These are phyloP conservation scores for Xenentodon cancila DNA, from an alignment of 2,797 vertebrate species.

Conservation along the genomic window DNA sequence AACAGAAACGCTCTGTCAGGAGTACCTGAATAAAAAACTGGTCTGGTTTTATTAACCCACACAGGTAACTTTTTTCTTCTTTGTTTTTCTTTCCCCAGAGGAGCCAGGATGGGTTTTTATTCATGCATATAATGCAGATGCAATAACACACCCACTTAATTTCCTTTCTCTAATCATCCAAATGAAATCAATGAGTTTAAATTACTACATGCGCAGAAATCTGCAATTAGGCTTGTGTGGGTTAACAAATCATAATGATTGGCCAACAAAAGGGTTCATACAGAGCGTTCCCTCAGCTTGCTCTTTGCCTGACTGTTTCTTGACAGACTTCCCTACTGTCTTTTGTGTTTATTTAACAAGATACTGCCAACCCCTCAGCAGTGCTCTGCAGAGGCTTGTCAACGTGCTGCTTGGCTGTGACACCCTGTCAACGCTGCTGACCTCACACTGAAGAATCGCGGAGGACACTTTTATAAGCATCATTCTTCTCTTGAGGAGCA, in stretches of 20 bases:
- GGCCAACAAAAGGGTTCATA: slow-evolving; percentile 24
- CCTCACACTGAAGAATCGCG: neutral
- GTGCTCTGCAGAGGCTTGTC: no score
- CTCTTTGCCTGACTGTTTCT: slow-evolving; percentile 16
- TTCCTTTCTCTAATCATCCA: slow-evolving; percentile 4
- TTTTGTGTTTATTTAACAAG: slow-evolving; percentile 51
- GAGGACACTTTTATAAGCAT: neutral
- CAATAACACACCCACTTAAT: neutral
- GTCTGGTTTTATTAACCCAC: no score
- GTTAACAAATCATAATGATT: slow-evolving; percentile 9
- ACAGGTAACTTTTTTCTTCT: no score
- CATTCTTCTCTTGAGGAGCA: neutral
- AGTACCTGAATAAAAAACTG: no score
- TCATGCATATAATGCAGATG: neutral
- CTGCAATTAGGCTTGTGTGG: slow-evolving; percentile 16
- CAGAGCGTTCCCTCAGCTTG: slow-evolving; percentile 29
- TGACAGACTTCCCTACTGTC: slow-evolving; percentile 31
- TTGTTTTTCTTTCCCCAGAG: neutral
- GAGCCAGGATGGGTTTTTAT: slow-evolving; percentile 1
- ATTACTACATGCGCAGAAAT: slow-evolving; percentile 25
- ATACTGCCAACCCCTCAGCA: neutral
- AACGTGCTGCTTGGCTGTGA: neutral
- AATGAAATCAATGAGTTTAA: slow-evolving; percentile 12
- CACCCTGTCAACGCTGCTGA: slow-evolving; percentile 2
- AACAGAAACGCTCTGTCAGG: no score